Percentiles rank a stretch among this genome's conserved stretches.
These are phyloP conservation scores for Eudasyphora cyanicolor DNA, from an alignment of 2,888 invertebrate species.

Conservation along the genomic window DNA sequence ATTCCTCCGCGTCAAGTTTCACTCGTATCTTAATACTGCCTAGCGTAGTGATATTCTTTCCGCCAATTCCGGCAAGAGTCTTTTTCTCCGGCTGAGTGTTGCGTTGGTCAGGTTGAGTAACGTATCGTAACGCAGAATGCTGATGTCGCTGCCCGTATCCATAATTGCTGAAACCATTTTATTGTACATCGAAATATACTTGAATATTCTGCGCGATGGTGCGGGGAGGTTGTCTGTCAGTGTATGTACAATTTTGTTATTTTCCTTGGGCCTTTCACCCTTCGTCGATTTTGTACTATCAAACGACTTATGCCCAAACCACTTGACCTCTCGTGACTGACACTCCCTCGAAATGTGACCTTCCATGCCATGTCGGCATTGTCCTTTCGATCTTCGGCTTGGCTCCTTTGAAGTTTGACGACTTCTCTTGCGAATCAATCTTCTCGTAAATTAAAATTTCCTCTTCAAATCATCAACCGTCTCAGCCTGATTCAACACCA, in stretches of 20 bases:
- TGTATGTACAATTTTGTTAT: neutral
- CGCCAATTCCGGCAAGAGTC: too few relatives aligned
- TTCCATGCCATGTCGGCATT: neutral
- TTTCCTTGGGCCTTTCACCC: neutral
- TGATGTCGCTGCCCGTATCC: neutral
- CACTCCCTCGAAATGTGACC: neutral
- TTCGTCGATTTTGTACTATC: neutral
- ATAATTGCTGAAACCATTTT: neutral
- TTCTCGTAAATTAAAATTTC: conserved; percentile 1
- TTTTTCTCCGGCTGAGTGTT: neutral
- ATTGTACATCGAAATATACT: neutral
- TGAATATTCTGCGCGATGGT: neutral
- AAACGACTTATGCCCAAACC: neutral
- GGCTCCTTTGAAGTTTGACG: neutral
- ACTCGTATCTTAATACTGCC: neutral
- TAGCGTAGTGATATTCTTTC: neutral
- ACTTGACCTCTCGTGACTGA: neutral
- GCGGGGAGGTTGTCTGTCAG: neutral
- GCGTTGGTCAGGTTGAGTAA: neutral
- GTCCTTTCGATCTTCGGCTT: neutral
- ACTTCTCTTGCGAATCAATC: neutral
- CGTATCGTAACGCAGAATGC: neutral
- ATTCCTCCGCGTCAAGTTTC: neutral
- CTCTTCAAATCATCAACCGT: conserved; percentile 24
- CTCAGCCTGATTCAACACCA: conserved; percentile 27